phyloP scores from a whole-genome alignment of 2,797 vertebrate species.

The Micropoecilia bifurca region DNA sequence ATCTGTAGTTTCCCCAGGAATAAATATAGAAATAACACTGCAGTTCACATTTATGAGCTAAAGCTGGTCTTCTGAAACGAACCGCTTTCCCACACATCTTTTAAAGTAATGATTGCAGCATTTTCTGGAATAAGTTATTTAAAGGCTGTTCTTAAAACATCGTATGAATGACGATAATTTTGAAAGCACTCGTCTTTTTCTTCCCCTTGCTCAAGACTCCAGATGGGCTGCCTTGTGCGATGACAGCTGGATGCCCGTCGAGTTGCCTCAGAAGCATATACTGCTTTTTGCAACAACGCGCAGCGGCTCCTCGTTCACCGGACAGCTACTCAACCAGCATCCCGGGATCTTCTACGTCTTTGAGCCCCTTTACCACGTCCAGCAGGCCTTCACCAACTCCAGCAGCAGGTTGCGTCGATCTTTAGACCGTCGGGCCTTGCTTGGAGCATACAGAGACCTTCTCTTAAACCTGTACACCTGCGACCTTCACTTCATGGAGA shows the following conservation, averaged over 20 bases:
- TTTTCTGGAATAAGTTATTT: background rate
- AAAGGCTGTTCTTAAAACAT: constrained; percentile 9
- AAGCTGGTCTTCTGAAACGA: constrained; percentile 18
- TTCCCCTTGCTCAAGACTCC: constrained; percentile 66
- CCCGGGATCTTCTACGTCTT: constrained; percentile 84
- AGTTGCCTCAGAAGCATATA: constrained; percentile 77
- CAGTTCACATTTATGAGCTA: constrained; percentile 25
- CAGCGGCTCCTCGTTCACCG: constrained; percentile 86
- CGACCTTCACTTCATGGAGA: constrained; percentile 82
- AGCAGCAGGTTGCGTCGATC: constrained; percentile 73
- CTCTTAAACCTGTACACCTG: constrained; percentile 85
- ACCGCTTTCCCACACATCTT: background rate
- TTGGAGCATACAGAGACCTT: constrained; percentile 83
- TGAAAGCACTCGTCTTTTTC: background rate
- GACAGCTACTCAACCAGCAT: constrained; percentile 87
- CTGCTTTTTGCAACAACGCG: constrained; percentile 85
- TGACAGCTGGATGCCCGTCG: constrained; percentile 60
- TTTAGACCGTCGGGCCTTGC: constrained; percentile 77
- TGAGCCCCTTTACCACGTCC: constrained; percentile 86
- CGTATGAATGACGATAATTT: background rate
- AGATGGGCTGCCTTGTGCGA: constrained; percentile 75
- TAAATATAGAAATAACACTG: constrained; percentile 5
- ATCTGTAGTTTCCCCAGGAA: constrained; percentile 38
- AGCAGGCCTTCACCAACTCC: constrained; percentile 81
- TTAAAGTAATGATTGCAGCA: background rate